Evolutionary conservation across 2,797 vertebrate species (phyloP).

Genomic region (Pangasius sanitwongsei): DNA sequence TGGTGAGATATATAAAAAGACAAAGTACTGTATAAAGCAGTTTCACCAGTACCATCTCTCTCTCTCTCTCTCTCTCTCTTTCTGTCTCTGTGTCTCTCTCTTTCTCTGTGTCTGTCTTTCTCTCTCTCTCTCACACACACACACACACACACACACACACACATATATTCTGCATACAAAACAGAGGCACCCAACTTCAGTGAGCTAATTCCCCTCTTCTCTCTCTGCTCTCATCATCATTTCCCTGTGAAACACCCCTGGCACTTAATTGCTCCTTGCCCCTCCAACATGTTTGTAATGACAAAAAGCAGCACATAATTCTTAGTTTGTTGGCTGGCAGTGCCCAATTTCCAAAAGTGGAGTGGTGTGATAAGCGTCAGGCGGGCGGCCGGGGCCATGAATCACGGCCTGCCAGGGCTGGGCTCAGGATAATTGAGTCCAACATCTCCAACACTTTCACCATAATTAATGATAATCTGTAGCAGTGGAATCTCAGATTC

Average conservation of each 20-base stretch:
- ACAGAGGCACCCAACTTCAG: conserved; percentile 63
- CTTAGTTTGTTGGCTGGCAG: conserved; percentile 99
- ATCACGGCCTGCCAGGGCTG: conserved; percentile 99
- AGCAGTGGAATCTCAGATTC: conserved; percentile 99
- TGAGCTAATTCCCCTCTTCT: conserved; percentile 72
- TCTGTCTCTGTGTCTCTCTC: background rate
- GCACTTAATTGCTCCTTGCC: conserved; percentile 98
- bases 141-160: background rate
- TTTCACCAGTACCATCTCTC: background rate
- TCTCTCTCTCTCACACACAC: background rate
- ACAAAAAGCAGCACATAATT: conserved; percentile 97
- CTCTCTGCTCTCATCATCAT: conserved; percentile 77
- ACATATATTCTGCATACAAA: background rate
- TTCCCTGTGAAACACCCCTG: conserved; percentile 87
- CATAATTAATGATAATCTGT: conserved; percentile 99
- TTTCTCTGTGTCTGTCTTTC: background rate
- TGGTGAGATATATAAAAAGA: background rate
- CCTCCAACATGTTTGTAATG: conserved; percentile 99
- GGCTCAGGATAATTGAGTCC: conserved; percentile 99
- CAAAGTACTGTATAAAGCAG: background rate
- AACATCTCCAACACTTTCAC: conserved; percentile 99
- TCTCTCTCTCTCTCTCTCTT: background rate
- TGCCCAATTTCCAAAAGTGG: conserved; percentile 99
- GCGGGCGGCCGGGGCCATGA: conserved; percentile 95
- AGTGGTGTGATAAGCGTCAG: conserved; percentile 99